Evolutionary conservation across 2,113 vertebrate genomes (phyloP).

Genomic region (Tragelaphus buxtoni): DNA sequence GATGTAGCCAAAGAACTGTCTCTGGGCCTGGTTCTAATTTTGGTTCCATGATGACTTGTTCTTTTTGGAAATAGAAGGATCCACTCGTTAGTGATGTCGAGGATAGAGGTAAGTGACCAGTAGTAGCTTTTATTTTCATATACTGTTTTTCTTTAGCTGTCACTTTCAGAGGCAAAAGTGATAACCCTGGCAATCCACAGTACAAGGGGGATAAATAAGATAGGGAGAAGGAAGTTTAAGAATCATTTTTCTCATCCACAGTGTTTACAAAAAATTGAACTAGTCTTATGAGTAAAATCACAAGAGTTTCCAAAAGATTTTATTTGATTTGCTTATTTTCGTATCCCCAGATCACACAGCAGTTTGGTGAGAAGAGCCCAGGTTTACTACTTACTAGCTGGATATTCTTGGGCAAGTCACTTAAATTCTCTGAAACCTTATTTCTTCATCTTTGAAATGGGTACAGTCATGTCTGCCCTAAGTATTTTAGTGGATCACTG

Average conservation of each 20-base stretch:
- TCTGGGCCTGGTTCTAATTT: background rate
- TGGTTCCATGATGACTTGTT: background rate
- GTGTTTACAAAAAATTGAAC: background rate
- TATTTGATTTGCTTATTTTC: background rate
- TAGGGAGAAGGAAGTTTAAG: background rate
- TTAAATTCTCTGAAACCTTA: background rate
- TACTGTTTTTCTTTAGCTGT: background rate
- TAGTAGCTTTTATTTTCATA: background rate
- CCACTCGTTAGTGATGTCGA: background rate
- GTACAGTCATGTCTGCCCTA: background rate
- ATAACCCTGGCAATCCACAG: background rate
- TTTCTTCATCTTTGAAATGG: background rate
- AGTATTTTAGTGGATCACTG: background rate
- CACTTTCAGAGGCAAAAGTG: background rate
- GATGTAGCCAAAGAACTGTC: background rate
- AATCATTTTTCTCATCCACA: background rate
- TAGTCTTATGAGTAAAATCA: background rate
- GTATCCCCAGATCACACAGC: background rate
- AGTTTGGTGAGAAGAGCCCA: background rate
- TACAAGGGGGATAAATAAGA: background rate
- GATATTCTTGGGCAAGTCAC: background rate
- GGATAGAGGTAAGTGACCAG: background rate
- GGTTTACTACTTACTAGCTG: background rate
- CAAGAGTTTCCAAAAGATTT: background rate
- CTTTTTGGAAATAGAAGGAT: background rate